Base-by-base conservation (phyloP, 53 echinoderm and acorn worm species). In the Hippasteria phrygiana region DNA sequence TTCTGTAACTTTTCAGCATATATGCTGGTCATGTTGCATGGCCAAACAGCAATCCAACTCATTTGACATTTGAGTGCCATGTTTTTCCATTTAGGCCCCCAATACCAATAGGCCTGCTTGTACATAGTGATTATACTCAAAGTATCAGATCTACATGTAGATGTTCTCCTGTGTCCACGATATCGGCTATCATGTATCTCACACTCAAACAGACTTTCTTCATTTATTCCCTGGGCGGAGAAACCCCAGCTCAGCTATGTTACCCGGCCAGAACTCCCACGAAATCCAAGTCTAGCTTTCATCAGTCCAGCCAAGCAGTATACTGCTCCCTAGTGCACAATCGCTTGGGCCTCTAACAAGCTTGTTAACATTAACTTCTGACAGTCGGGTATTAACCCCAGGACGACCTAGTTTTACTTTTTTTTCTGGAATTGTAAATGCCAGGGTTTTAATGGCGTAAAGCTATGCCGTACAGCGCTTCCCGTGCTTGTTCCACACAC, bases 311-410 rank as follows among this genome's bases (percentile, higher is more conserved):
- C 76, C 34, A 42, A n/a, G 13, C 9, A 59, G 59, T 11, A 65
- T 66, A 65, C 18, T 27, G 45, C 39, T 31, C 81, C 81, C 81
- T 14, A 28, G 62, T 81, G 81, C 18, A 42, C 45, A 63, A 64
- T 81, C 81, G 65, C 31, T 42, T 0, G 40, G 64, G 6, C 43
- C 27, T 56, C 33, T 39, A 62, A 81, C 81, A 81, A 81, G 81
- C 65, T 65, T 65, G 81, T 63, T 65, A 81, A 81, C 81, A 28
- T 28, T 78, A 34, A 59, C 56, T 76, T 76, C 17, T 71, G 71
- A 72, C 72, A 72, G 72, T 6, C 16, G 72, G 72, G 37, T 42
- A 24, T 41, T 72, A 42, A 72, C 72, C 72, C 18, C 42, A 4
- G 40, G 18, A 22, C 20, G 43, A 72, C 72, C 72, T 24, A 72